Conservation (phyloP, 2,113 vertebrate species). For the Agelaius tricolor region DNA sequence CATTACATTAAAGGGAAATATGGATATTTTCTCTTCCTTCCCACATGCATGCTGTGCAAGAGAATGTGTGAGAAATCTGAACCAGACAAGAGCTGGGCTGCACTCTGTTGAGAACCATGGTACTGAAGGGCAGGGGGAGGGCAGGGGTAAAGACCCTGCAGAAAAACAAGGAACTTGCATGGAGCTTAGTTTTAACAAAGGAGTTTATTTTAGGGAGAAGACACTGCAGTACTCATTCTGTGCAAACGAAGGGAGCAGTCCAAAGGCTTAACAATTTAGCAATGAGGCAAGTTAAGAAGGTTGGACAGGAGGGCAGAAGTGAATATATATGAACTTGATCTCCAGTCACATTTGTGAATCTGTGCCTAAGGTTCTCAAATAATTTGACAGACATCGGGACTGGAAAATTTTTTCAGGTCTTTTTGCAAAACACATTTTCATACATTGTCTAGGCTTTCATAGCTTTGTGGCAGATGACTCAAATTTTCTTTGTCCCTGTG, state of each 20-base stretch:
- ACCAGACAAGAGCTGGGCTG: neutral
- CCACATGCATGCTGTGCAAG: neutral
- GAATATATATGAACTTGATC: neutral
- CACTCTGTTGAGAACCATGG: neutral
- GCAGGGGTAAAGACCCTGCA: neutral
- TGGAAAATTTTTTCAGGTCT: neutral
- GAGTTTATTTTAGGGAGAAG: neutral
- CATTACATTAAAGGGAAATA: neutral
- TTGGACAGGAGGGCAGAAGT: neutral
- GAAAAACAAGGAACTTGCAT: neutral
- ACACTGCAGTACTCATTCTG: neutral
- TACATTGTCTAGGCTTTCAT: neutral
- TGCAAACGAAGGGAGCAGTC: neutral
- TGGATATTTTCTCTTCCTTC: accelerated
- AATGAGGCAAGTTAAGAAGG: neutral
- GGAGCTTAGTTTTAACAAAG: neutral
- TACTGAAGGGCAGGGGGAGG: neutral
- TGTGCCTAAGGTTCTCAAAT: neutral
- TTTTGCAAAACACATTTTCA: neutral
- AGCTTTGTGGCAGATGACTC: neutral
- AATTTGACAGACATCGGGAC: neutral
- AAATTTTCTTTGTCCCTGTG: neutral
- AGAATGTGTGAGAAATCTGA: neutral
- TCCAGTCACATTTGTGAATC: neutral
- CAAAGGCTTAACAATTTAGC: neutral